Base-by-base conservation (phyloP, 2,888 invertebrate genomes). In the Tetranychus piercei region DNA sequence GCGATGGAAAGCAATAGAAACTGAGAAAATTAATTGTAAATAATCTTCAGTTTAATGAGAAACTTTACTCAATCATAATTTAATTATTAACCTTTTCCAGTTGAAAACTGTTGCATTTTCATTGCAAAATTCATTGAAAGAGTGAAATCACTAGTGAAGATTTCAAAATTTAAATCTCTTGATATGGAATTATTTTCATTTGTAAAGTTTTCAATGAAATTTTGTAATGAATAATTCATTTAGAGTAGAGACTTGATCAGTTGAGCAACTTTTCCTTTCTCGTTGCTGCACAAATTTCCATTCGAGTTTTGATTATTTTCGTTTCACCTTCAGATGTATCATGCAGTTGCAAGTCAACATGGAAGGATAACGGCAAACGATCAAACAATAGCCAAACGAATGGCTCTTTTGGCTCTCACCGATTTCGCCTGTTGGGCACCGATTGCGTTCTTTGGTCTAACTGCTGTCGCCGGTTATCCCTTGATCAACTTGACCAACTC, bases 331-430 rank as follows among this genome's bases (percentile, higher is more conserved):
- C 6, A 90, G 82, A 92, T 93, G 81, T 93, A 92, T 83, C 85
- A 89, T 76, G 90, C 91, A 72, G 84, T 92, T 76, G 75, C 78
- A 45, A 71, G 65, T 45, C 78, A 74, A 70, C 23, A 74, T 71
- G 75, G 73, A 22, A 75, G 78, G 70, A 78, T 79, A 9, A 77
- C 87, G 80, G 84, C 90, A 79, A 83, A 83, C 70, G 87, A 89
- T 84, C 83, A 88, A 82, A 87, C 89, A 0, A 88, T 92, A 34
- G 92, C 92, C 45, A 91, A 91, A 81, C 89, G 92, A 81, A 93
- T 94, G 91, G 90, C 91, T 0, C 83, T 94, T n/a, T 84, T 94
- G 65, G 89, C 91, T 73, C 90, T 91, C 78, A 91, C 92, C 0
- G 85, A 94, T 82, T 80, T 84, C 71, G 79, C 79, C 15, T 85